Percentiles rank a stretch among this genome's conserved stretches.
Evolutionary conservation across 1,140 invertebrate genomes (phyloP).

Genomic region (Drosophila kanapiae): DNA sequence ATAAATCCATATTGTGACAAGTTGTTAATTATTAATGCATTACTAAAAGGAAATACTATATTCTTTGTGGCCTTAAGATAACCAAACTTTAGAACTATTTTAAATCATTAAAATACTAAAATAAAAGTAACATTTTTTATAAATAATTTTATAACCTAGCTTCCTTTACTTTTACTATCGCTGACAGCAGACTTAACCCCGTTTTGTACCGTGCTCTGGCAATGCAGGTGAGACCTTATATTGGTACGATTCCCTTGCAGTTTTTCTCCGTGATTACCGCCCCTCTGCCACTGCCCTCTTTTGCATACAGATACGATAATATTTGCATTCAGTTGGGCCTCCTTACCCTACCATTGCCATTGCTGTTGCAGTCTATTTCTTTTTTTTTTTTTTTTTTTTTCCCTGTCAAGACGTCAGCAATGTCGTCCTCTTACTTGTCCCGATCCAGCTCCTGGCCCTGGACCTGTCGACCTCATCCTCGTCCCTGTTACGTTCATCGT

Average conservation of each 20-base stretch:
- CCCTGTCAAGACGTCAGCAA: conserved; percentile 77
- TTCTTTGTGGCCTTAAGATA: no score
- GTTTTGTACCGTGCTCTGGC: neutral
- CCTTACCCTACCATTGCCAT: conserved; percentile 21
- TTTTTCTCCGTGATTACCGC: conserved; percentile 23
- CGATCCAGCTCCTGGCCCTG: conserved; percentile 22
- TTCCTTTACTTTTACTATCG: neutral
- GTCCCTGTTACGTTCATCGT: conserved; percentile 16
- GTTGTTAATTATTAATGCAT: no score
- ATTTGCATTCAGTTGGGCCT: conserved; percentile 79
- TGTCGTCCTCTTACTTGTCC: conserved; percentile 37
- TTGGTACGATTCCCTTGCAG: neutral
- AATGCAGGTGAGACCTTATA: conserved; percentile 2
- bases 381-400: conserved; percentile 64
- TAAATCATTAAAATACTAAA: no score
- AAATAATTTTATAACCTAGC: no score
- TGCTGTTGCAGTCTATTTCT: conserved; percentile 51
- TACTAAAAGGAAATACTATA: no score
- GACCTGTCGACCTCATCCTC: conserved; percentile 30
- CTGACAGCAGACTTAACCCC: neutral
- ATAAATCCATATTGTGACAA: neutral
- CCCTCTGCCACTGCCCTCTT: conserved; percentile 2
- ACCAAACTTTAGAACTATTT: no score
- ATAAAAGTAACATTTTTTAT: no score
- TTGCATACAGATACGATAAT: conserved; percentile 76